Conservation (phyloP, 2,888 invertebrate genomes). For the Eilema griseolum region DNA sequence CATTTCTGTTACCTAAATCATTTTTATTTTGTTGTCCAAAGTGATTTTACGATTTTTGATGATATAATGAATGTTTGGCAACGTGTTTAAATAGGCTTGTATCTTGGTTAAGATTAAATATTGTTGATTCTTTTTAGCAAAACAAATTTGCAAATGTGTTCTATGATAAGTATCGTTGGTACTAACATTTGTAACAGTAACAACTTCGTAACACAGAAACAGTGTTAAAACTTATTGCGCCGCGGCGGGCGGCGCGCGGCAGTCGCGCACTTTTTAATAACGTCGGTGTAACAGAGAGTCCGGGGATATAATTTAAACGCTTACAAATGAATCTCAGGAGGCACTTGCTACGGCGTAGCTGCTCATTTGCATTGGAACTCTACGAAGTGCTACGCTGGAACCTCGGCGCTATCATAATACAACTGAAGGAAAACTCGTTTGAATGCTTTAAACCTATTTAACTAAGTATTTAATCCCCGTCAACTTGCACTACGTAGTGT, state of each 20-base stretch:
- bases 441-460: background rate
- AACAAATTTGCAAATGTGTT: background rate
- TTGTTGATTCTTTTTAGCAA: no score
- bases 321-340: constrained; percentile 47
- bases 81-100: no score
- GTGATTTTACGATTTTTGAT: no score
- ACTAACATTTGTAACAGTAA: background rate
- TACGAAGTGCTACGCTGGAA: background rate
- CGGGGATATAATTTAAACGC: constrained; percentile 43
- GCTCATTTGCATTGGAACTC: constrained; percentile 38
- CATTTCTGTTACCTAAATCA: no score
- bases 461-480: background rate
- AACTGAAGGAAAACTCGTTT: background rate
- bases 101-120: background rate
- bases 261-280: constrained; percentile 42
- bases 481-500: background rate
- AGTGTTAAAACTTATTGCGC: constrained; percentile 1
- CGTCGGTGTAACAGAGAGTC: constrained; percentile 27
- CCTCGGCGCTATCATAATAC: background rate
- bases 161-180: background rate
- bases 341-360: constrained; percentile 19
- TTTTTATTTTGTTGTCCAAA: no score
- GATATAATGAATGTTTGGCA: no score
- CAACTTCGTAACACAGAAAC: background rate
- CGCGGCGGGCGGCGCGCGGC: background rate